phyloP scores from a whole-genome alignment of 2,113 vertebrate genomes.

The Ictalurus furcatus region DNA sequence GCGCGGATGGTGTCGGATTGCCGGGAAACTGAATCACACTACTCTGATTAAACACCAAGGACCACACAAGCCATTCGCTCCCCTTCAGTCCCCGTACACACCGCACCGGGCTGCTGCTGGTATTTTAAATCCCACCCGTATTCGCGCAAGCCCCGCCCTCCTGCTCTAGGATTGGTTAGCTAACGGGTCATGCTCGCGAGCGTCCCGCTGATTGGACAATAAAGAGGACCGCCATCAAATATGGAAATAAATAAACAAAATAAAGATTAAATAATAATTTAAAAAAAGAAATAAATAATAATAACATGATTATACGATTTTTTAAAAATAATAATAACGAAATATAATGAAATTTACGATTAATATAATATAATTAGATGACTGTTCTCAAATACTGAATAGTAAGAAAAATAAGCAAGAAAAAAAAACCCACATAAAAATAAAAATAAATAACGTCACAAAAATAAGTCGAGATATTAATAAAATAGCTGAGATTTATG shows the following conservation, averaged over 20 bases:
- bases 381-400: background rate
- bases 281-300: background rate
- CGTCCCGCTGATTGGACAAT: background rate
- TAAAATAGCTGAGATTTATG: background rate
- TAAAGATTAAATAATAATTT: background rate
- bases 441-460: background rate
- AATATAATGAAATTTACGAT: background rate
- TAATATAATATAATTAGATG: background rate
- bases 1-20: slow-evolving; percentile 79
- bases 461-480: background rate
- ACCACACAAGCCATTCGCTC: slow-evolving; percentile 70
- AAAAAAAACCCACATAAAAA: background rate
- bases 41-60: slow-evolving; percentile 59
- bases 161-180: background rate
- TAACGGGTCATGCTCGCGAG: background rate
- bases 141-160: background rate
- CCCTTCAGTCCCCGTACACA: slow-evolving; percentile 41
- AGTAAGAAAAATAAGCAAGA: background rate
- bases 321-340: background rate
- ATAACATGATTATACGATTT: background rate
- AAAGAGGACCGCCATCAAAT: background rate
- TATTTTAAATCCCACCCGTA: background rate
- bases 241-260: background rate
- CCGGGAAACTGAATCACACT: slow-evolving; percentile 60
- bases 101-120: slow-evolving; percentile 61